Evolutionary conservation across 2,888 invertebrate species (phyloP).

Genomic region (Acleris sparsana): DNA sequence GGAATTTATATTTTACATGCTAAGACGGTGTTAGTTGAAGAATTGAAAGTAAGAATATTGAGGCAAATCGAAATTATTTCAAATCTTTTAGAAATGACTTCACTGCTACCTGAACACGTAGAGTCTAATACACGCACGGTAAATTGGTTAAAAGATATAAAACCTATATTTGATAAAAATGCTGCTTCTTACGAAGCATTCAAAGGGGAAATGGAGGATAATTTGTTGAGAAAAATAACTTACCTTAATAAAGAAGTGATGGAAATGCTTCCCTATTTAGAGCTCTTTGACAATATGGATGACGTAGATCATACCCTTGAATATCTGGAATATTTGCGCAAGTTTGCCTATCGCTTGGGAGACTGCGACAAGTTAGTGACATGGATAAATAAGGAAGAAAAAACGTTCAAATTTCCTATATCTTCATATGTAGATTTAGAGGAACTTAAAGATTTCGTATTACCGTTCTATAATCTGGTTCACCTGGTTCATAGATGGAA

Average conservation of each 20-base stretch:
- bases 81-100: slow-evolving; percentile 89
- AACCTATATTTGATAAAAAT: slow-evolving; percentile 91
- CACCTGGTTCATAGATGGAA: slow-evolving; percentile 88
- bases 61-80: slow-evolving; percentile 86
- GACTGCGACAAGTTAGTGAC: slow-evolving; percentile 89
- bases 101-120: slow-evolving; percentile 89
- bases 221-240: slow-evolving; percentile 86
- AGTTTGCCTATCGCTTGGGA: slow-evolving; percentile 89
- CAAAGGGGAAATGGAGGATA: slow-evolving; percentile 93
- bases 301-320: slow-evolving; percentile 89
- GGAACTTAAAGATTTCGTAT: slow-evolving; percentile 88
- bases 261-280: slow-evolving; percentile 89
- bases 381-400: slow-evolving; percentile 96
- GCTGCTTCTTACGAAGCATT: slow-evolving; percentile 90
- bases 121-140: slow-evolving; percentile 91
- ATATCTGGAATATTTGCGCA: slow-evolving; percentile 90
- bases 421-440: slow-evolving; percentile 90
- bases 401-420: slow-evolving; percentile 91
- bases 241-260: slow-evolving; percentile 88
- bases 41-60: slow-evolving; percentile 87
- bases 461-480: slow-evolving; percentile 88
- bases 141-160: slow-evolving; percentile 91
- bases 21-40: slow-evolving; percentile 87
- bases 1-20: slow-evolving; percentile 92
- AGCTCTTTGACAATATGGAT: slow-evolving; percentile 93